Base-by-base conservation (phyloP, 2,888 invertebrate genomes). In the Brachynemurus nebulosus region DNA sequence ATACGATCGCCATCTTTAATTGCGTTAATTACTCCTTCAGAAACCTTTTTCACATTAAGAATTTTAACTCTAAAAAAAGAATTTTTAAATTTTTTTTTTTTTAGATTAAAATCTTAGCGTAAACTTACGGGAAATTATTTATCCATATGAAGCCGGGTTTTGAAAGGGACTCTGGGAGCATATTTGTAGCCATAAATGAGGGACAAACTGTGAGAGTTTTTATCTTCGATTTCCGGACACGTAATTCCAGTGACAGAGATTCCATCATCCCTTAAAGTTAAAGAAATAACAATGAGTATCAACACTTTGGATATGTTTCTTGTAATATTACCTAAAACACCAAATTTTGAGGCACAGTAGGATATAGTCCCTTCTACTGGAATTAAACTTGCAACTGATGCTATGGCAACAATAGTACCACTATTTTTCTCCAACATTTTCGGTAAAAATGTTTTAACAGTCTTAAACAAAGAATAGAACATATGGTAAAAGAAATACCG, bases 261-360 rank as follows among this genome's bases (percentile, higher is more conserved):
- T 33, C 33, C 33, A 33, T 33, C n/a, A 33, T 14, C 16, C 33
- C 33, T 33, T 14, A 6, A 33, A n/a, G n/a, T n/a, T n/a, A n/a
- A n/a, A n/a, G n/a, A n/a, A n/a, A n/a, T n/a, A n/a, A n/a, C n/a
- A n/a, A n/a, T n/a, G n/a, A n/a, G n/a, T n/a, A n/a, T n/a, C n/a
- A n/a, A n/a, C n/a, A 25, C n/a, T n/a, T 25, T 25, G 8, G 27
- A 25, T 25, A 25, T 25, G 27, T 8, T 25, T 8, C 8, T 9
- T 25, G 8, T 25, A 9, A 8, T 25, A 9, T 21, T 62, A 8
- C 92, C 88, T 41, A 82, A 66, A 1, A 89, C 85, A 0, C 88
- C 88, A 57, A 78, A 86, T 65, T 89, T 89, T 19, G 83, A 78
- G 14, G 80, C 80, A 61, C 84, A 82, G 62, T 88, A 88, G 0